phyloP scores from a whole-genome alignment of 2,797 vertebrate species.

The Rhinichthys osculus region DNA sequence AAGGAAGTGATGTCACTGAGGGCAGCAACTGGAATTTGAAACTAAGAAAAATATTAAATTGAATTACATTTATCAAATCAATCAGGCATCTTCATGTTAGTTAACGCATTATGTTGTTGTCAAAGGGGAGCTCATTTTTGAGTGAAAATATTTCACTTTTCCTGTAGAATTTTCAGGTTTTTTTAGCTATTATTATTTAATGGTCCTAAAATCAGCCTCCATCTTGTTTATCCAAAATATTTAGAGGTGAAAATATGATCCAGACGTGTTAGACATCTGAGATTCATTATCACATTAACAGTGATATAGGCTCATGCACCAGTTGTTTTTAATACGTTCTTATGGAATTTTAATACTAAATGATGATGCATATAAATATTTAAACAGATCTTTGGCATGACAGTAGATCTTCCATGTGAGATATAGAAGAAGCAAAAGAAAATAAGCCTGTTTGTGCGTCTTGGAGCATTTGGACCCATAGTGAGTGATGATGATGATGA shows the following conservation, averaged over 20 bases:
- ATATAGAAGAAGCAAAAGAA: background rate
- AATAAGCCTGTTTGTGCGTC: background rate
- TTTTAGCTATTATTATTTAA: background rate
- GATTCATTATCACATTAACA: background rate
- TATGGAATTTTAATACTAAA: background rate
- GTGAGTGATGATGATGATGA: no score
- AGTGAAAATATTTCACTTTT: no score
- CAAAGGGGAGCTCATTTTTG: background rate
- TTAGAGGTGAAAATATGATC: background rate
- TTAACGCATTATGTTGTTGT: background rate
- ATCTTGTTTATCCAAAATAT: background rate
- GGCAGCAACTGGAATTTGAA: background rate
- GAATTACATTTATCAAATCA: background rate
- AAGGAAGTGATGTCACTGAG: slow-evolving; percentile 10
- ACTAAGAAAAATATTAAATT: no score
- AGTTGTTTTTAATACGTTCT: background rate
- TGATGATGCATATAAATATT: background rate
- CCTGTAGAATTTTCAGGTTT: background rate
- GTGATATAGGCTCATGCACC: background rate
- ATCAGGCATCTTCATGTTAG: background rate
- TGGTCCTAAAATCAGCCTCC: background rate
- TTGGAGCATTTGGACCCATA: background rate
- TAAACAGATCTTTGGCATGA: background rate
- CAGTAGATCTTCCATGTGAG: background rate
- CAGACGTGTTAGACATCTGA: background rate